These are phyloP conservation scores for Perca schrenkii DNA, from an alignment of 2,113 vertebrate species.

Conservation along the genomic window DNA sequence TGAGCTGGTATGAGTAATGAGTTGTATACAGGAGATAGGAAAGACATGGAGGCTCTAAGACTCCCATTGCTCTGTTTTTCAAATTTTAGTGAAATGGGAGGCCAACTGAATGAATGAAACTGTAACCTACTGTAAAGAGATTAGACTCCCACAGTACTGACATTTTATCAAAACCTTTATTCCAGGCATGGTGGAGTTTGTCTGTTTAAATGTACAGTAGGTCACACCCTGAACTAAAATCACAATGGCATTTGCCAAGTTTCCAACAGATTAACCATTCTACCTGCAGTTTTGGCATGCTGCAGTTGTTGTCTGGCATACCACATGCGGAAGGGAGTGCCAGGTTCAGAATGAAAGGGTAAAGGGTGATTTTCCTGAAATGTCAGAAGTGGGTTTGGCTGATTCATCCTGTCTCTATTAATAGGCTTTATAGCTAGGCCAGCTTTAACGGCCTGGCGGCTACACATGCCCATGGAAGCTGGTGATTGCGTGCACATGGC, in stretches of 20 bases:
- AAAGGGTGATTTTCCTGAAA: constrained; percentile 75
- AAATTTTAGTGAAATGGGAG: constrained; percentile 1
- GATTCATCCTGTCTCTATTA: constrained; percentile 71
- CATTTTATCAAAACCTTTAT: constrained; percentile 36
- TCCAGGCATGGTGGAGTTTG: constrained; percentile 13
- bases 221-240: constrained; percentile 62
- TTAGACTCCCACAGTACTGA: constrained; percentile 11
- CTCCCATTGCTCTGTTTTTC: neutral
- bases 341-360: constrained; percentile 66
- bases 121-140: neutral
- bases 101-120: constrained; percentile 22
- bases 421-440: constrained; percentile 65
- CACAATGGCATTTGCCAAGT: constrained; percentile 61
- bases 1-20: constrained; percentile 13
- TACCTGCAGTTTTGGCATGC: constrained; percentile 66
- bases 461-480: constrained; percentile 49
- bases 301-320: constrained; percentile 47
- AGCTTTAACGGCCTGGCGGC: constrained; percentile 62
- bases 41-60: neutral
- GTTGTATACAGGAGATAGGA: constrained; percentile 8
- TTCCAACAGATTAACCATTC: constrained; percentile 62
- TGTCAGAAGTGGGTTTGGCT: constrained; percentile 74
- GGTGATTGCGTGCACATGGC: constrained; percentile 67
- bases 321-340: constrained; percentile 61
- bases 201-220: constrained; percentile 12